phyloP scores from a whole-genome alignment of 2,888 invertebrate species.

The Mystacides longicornis region DNA sequence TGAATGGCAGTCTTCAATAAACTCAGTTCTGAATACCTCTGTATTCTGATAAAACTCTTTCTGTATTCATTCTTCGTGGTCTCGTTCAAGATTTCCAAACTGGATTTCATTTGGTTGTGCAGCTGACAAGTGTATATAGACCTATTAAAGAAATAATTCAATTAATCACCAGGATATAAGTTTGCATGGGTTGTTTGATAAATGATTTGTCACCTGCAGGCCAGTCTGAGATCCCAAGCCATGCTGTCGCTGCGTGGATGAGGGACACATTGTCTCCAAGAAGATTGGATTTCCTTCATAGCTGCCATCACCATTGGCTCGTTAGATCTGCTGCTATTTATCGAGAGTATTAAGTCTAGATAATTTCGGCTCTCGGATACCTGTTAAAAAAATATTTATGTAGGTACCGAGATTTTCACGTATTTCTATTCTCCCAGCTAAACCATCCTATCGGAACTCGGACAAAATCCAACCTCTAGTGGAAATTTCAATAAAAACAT shows the following conservation, averaged over 20 bases:
- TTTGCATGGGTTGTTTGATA: neutral
- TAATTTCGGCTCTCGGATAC: slow-evolving; percentile 5
- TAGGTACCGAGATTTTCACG: too few relatives aligned
- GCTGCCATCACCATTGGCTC: neutral
- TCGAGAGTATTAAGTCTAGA: neutral
- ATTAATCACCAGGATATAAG: neutral
- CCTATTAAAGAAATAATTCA: slow-evolving; percentile 11
- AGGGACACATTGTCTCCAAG: slow-evolving; percentile 20
- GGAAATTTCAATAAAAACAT: too few relatives aligned
- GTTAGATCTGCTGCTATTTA: slow-evolving; percentile 1
- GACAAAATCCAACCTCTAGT: too few relatives aligned
- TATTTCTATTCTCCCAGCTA: too few relatives aligned
- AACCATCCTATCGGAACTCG: too few relatives aligned
- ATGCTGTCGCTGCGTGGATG: slow-evolving; percentile 11
- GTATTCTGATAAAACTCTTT: slow-evolving; percentile 1
- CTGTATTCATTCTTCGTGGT: neutral
- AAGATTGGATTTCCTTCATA: neutral
- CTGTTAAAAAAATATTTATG: neutral
- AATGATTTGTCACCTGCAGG: slow-evolving; percentile 16
- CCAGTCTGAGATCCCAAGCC: slow-evolving; percentile 21
- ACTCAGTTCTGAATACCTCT: slow-evolving; percentile 13
- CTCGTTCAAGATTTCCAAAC: neutral
- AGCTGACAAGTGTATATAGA: slow-evolving; percentile 16
- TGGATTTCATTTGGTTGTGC: slow-evolving; percentile 11
- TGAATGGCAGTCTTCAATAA: slow-evolving; percentile 13